A percentile compares a stretch with the other conserved stretches of the same genome.
Evolutionary conservation across 1,140 invertebrate species (phyloP).

Genomic region (Trichonephila inaurata): DNA sequence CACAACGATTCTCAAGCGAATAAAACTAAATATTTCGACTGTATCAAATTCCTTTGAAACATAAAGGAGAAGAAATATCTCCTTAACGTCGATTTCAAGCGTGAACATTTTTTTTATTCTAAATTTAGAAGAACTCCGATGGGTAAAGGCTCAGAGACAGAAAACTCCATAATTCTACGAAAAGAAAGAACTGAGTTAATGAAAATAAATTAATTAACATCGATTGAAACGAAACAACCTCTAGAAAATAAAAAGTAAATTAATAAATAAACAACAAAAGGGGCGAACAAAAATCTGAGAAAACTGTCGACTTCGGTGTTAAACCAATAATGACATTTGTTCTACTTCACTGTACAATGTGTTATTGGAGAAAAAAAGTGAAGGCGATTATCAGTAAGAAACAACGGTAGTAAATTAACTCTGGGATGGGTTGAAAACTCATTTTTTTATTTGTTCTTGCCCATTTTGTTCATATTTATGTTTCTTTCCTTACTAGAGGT

Average conservation of each 20-base stretch:
- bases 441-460: neutral
- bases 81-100: no score
- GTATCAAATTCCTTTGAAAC: no score
- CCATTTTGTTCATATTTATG: neutral
- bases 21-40: no score
- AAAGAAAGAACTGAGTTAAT: slow-evolving; percentile 26
- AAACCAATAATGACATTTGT: slow-evolving; percentile 61
- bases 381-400: slow-evolving; percentile 20
- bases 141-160: neutral
- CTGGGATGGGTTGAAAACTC: slow-evolving; percentile 25
- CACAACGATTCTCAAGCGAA: no score
- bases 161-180: neutral
- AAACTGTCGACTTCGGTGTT: slow-evolving; percentile 50
- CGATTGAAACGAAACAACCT: slow-evolving; percentile 4
- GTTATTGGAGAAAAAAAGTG: slow-evolving; percentile 34
- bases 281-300: neutral
- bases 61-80: no score
- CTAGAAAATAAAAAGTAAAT: neutral
- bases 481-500: neutral
- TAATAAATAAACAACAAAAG: no score
- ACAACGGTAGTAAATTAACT: slow-evolving; percentile 55
- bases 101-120: no score
- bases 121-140: neutral
- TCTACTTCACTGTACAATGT: slow-evolving; percentile 1
- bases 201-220: slow-evolving; percentile 55